phyloP scores from a whole-genome alignment of 2,888 invertebrate genomes.

The Hedya salicella region DNA sequence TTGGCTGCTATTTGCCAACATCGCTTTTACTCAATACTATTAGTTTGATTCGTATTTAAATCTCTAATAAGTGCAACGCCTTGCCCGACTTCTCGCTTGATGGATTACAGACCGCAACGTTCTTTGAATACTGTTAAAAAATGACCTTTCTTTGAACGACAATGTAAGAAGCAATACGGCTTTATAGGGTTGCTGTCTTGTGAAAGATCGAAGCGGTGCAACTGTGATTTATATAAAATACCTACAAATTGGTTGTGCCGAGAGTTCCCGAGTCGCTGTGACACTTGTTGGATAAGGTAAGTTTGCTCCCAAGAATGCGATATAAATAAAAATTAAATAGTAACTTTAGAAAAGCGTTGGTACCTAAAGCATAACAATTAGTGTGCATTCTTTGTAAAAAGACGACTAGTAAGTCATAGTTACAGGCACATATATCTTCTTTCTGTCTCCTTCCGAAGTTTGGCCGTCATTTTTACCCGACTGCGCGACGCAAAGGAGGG shows the following conservation, averaged over 20 bases:
- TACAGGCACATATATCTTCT: too few species aligned
- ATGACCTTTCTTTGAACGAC: constrained; percentile 38
- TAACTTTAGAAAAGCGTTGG: too few species aligned
- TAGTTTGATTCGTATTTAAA: constrained; percentile 23
- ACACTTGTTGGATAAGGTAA: constrained; percentile 24
- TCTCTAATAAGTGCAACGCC: constrained; percentile 28
- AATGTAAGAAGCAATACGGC: constrained; percentile 25
- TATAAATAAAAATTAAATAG: background rate
- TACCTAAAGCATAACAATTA: too few species aligned
- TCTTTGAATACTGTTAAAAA: constrained; percentile 33
- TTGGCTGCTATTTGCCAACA: background rate
- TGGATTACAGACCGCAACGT: constrained; percentile 19
- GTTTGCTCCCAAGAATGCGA: background rate
- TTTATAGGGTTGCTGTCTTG: constrained; percentile 61
- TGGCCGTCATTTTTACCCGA: too few species aligned
- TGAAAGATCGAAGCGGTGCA: constrained; percentile 68
- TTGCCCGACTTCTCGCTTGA: constrained; percentile 37
- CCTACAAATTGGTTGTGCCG: constrained; percentile 48
- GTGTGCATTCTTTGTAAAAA: too few species aligned
- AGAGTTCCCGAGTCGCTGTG: constrained; percentile 19
- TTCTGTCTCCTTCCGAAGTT: too few species aligned
- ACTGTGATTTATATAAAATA: constrained; percentile 79
- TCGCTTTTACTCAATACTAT: constrained; percentile 15
- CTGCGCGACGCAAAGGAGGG: too few species aligned
- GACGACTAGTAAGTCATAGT: too few species aligned